Percentiles rank a stretch among this genome's conserved stretches.
Evolutionary conservation across 2,888 invertebrate genomes (phyloP).

Genomic region (Himalopsyche japonica): DNA sequence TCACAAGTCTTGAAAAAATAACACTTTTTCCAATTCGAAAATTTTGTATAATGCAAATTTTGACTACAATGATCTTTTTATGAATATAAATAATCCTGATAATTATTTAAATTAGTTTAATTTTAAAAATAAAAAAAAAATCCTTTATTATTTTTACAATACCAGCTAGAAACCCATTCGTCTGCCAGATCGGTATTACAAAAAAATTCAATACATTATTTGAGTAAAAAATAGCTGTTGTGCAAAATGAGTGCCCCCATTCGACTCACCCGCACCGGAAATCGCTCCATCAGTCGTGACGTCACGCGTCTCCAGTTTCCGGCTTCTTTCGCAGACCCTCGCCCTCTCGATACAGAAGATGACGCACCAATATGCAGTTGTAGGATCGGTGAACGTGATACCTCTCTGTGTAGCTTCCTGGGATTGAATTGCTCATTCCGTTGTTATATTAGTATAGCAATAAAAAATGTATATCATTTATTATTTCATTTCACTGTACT

Average conservation of each 20-base stretch:
- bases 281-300: constrained; percentile 37
- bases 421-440: neutral
- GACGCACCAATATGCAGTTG: neutral
- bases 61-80: too few species aligned
- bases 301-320: constrained; percentile 37
- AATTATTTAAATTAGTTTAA: too few species aligned
- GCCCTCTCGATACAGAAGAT: neutral
- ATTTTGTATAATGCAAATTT: too few species aligned
- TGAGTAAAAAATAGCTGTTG: neutral
- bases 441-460: neutral
- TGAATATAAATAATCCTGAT: too few species aligned
- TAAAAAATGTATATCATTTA: neutral
- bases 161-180: too few species aligned
- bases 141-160: too few species aligned
- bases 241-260: neutral
- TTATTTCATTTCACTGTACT: too few species aligned
- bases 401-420: neutral
- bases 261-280: constrained; percentile 34
- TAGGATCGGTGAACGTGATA: neutral
- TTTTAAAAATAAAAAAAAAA: too few species aligned
- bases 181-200: too few species aligned
- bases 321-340: constrained; percentile 21
- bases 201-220: too few species aligned
- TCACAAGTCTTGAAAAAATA: too few species aligned
- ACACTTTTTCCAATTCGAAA: too few species aligned